Base-by-base conservation (phyloP, 2,113 vertebrate genomes). In the Spheniscus mendiculus region DNA sequence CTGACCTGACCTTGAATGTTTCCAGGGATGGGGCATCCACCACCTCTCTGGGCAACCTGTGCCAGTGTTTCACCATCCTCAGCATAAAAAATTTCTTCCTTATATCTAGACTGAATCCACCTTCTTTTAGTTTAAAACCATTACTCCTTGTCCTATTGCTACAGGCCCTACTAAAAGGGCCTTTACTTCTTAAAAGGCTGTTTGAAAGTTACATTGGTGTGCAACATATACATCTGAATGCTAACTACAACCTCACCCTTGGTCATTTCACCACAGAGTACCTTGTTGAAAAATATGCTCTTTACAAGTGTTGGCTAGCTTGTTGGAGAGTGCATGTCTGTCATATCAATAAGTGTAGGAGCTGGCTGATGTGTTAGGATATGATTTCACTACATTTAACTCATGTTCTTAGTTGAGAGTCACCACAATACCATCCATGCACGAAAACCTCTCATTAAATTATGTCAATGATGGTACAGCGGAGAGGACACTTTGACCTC, bases 111-210 rank as follows among this genome's bases (percentile, higher is more conserved):
- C 15, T 42, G 20, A 81, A 49, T n/a, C 30, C 55, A 40, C 23
- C n/a, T 14, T 40, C 34, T 25, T 72, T 47, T 26, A 38, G 26
- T 74, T 55, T 55, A 65, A 85, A 74, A 45, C 8, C 13, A 7
- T 32, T 72, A 49, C 42, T 18, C 27, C 10, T n/a, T 55, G 66
- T 47, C 56, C 23, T 55, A 10, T 23, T 0, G 0, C 9, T 23
- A 62, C 11, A 55, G n/a, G n/a, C n/a, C 40, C n/a, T 63, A 9
- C 34, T 49, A 32, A 74, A 65, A 65, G 20, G 30, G 18, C 36
- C 19, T 45, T 88, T 50, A 40, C 23, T 83, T 71, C 36, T 45
- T 72, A 65, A 66, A 76, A 52, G 29, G 12, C 71, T 42, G 9
- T 42, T 61, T 67, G 23, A 52, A 59, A 83, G 20, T 65, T 72